Percentiles rank a stretch among this genome's conserved stretches.
Evolutionary conservation across 2,888 invertebrate genomes (phyloP).

Genomic region (Gastracanthus pulcherrimus): DNA sequence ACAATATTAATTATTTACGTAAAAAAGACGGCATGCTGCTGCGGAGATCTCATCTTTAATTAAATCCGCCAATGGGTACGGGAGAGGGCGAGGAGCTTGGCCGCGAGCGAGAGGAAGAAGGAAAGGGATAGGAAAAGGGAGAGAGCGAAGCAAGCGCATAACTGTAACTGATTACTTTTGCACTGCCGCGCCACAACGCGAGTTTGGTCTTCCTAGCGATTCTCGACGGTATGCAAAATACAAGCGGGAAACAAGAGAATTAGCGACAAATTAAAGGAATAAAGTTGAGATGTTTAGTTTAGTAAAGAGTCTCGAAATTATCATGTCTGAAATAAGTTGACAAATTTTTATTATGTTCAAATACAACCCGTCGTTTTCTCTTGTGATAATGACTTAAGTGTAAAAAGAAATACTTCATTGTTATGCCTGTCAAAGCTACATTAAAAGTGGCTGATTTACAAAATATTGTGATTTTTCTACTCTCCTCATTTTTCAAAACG

Average conservation of each 20-base stretch:
- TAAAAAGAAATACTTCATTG: too few relatives aligned
- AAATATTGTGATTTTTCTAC: too few relatives aligned
- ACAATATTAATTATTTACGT: conserved; percentile 72
- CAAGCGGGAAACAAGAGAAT: neutral
- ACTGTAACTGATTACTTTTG: conserved; percentile 60
- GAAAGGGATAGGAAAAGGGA: conserved; percentile 4
- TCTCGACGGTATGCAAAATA: conserved; percentile 2
- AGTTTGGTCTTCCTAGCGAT: neutral
- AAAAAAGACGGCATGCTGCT: conserved; percentile 69
- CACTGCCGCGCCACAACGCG: conserved; percentile 35
- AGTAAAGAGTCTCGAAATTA: conserved; percentile 15
- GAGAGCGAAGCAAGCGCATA: conserved; percentile 46
- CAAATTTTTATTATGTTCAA: neutral
- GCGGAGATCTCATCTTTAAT: conserved; percentile 72
- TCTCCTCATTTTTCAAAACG: too few relatives aligned
- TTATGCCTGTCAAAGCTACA: too few relatives aligned
- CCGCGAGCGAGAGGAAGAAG: conserved; percentile 7
- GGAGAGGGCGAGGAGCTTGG: conserved; percentile 9
- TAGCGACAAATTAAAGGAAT: conserved; percentile 12
- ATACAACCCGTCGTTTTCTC: neutral
- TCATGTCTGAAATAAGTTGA: neutral
- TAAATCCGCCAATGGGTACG: conserved; percentile 67
- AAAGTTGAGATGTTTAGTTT: neutral
- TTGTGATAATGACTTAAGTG: neutral
- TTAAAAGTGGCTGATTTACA: too few relatives aligned